Evolutionary conservation across 2,888 invertebrate species (phyloP), one percentile per base, ranked within the genome.

Genomic region (Phorcus lineatus): DNA sequence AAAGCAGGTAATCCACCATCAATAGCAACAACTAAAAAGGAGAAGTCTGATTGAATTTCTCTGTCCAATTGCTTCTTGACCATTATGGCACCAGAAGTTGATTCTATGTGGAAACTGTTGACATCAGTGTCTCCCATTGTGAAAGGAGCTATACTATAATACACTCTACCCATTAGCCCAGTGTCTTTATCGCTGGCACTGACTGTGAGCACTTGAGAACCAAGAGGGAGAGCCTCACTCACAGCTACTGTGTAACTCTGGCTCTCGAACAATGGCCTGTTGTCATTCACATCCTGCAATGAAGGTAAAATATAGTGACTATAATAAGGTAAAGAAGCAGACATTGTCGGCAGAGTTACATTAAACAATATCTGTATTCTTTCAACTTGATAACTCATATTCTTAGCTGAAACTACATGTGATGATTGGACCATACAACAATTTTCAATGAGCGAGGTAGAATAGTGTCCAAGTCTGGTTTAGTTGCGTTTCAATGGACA

Each of bases 1-100:
- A 97, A 94, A 84, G 96, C 95, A 16, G 98, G 97, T n/a, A 95
- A 95, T 16, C 98, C 98, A 83, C 95, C 95, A 94, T 98, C 98
- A 22, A 95, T 95, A 1, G 97, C 98, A 74, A 96, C 95, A 9
- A 97, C 95, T 74, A 96, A 95, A 90, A 98, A 96, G 91, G 96
- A 96, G 94, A 97, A 96, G 16, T 94, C 94, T 81, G 95, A 95
- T 79, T 87, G 88, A 9, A 78, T 82, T 84, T 92, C 92, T 82
- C 88, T 87, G 81, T 92, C 92, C 16, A 92, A 83, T 7, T 81
- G 75, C 75, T 87, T 86, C 75, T 77, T 82, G 24, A 97, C 94
- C 90, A 95, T 96, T 87, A 98, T 95, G 0, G 95, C 95, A 28
- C 98, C 98, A 84, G 96, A 95, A 55, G 94, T 94, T 13, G 96